phyloP scores from a whole-genome alignment of 2,797 vertebrate genomes.

The Remorina albescens region DNA sequence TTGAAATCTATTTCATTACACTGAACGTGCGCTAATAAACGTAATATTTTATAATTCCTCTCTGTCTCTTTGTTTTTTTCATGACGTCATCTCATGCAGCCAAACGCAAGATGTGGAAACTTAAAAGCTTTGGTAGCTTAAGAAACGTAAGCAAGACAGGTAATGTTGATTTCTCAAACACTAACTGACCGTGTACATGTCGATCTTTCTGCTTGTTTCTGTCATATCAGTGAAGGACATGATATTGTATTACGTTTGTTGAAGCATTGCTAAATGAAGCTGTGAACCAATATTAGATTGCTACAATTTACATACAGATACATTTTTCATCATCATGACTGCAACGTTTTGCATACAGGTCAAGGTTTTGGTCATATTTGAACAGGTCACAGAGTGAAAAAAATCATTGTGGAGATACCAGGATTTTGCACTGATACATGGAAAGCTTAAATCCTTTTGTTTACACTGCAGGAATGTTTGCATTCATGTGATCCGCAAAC shows the following conservation, averaged over 20 bases:
- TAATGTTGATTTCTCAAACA: constrained; percentile 77
- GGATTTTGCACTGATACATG: neutral
- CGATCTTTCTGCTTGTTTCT: neutral
- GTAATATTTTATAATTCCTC: constrained; percentile 14
- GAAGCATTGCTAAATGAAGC: neutral
- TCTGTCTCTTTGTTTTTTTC: constrained; percentile 47
- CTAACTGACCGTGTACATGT: constrained; percentile 10
- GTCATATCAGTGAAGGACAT: constrained; percentile 1
- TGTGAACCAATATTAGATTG: neutral
- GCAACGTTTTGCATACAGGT: neutral
- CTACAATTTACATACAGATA: neutral
- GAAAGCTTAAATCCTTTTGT: constrained; percentile 4
- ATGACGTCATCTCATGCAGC: constrained; percentile 77
- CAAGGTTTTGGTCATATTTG: neutral
- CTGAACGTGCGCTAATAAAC: neutral
- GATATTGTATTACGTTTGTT: neutral
- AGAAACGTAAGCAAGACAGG: constrained; percentile 99
- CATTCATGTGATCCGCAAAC: neutral
- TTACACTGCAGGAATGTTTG: neutral
- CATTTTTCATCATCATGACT: neutral
- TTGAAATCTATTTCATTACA: neutral
- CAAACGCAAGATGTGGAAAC: constrained; percentile 99
- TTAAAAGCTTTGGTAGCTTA: constrained; percentile 99
- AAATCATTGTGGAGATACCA: neutral
- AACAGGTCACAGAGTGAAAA: neutral